Conservation (phyloP, 2,113 vertebrate species). For the Dermatemys mawii region DNA sequence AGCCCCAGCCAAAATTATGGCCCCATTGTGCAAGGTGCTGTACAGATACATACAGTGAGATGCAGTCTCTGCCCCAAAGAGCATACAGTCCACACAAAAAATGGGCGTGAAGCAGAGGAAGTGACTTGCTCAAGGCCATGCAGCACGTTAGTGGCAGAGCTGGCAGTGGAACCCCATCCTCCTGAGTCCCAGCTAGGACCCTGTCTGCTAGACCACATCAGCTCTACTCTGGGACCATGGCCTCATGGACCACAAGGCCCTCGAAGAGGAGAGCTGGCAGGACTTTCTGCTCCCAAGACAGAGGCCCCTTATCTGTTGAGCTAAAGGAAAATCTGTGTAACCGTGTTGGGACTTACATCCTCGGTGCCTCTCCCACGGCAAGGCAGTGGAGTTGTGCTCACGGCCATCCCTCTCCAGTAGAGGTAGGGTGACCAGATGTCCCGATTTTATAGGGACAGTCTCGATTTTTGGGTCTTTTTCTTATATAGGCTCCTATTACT, state of each 20-base stretch:
- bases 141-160: not conserved
- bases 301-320: not conserved
- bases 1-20: not conserved
- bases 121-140: accelerated
- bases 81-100: not conserved
- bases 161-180: not conserved
- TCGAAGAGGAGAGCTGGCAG: not conserved
- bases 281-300: not conserved
- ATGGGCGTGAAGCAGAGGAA: not conserved
- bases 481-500: too few species aligned
- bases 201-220: accelerated
- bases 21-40: not conserved
- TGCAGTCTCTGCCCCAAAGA: too few species aligned
- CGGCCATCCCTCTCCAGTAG: accelerated
- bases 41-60: not conserved
- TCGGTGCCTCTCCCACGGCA: too few species aligned
- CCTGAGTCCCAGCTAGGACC: accelerated
- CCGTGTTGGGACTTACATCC: too few species aligned
- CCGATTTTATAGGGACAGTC: too few species aligned
- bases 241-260: not conserved
- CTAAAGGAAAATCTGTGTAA: not conserved
- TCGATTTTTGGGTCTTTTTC: too few species aligned
- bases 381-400: too few species aligned
- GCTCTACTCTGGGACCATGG: too few species aligned
- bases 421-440: too few species aligned